Conservation (phyloP, 2,113 vertebrate species). For the Calidris pugnax region DNA sequence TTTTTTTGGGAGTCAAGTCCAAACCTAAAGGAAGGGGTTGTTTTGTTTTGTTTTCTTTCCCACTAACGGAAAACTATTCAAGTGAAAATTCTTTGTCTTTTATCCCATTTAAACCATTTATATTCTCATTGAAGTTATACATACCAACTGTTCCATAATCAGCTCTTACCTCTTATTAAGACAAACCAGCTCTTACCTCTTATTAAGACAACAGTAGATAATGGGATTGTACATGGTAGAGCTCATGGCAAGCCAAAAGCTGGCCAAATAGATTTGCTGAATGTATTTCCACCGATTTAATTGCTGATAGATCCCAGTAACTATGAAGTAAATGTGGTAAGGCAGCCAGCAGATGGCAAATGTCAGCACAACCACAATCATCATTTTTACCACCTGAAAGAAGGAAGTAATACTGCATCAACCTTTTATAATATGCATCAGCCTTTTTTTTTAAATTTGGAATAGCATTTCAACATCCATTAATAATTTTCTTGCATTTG, state of each 20-base stretch:
- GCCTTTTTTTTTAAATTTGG: neutral
- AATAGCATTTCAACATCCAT: neutral
- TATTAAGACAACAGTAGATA: conserved; percentile 98
- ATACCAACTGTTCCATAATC: neutral
- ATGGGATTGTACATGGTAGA: conserved; percentile 99
- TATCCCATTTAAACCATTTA: neutral
- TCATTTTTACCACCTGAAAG: conserved; percentile 97
- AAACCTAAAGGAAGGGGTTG: neutral
- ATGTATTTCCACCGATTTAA: conserved; percentile 90
- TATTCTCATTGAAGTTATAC: neutral
- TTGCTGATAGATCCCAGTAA: conserved; percentile 84
- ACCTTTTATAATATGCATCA: neutral
- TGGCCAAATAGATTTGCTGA: conserved; percentile 94
- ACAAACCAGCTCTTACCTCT: conserved; percentile 85
- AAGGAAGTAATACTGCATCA: neutral
- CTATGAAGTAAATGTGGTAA: conserved; percentile 93
- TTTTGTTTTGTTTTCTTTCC: neutral
- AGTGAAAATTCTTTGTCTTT: neutral
- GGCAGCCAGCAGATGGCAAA: conserved; percentile 98
- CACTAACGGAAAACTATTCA: neutral
- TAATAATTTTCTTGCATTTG: neutral
- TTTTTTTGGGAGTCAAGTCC: neutral
- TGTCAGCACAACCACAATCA: conserved; percentile 95
- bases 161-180: conserved; percentile 91
- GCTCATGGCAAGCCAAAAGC: conserved; percentile 97